Conservation (phyloP, 2,888 invertebrate genomes). For the Eristalis pertinax region DNA sequence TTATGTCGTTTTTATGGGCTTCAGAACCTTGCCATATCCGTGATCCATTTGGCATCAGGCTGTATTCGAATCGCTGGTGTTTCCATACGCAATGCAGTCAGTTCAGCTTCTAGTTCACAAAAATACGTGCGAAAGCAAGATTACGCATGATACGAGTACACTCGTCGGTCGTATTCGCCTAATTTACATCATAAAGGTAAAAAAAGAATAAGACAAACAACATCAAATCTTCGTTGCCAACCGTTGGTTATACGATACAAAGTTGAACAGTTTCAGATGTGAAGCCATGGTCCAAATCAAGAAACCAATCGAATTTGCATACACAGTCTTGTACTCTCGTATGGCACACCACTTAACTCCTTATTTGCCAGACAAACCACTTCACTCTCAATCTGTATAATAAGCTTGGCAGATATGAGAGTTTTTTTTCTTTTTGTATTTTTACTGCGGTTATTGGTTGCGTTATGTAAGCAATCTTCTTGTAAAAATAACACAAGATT, state of each 20-base stretch:
- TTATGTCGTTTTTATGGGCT: no score
- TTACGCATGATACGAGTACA: neutral
- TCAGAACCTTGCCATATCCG: no score
- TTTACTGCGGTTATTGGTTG: neutral
- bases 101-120: neutral
- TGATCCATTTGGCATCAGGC: no score
- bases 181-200: neutral
- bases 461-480: constrained; percentile 15
- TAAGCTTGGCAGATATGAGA: neutral
- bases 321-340: neutral
- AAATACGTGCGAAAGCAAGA: neutral
- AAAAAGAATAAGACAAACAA: no score
- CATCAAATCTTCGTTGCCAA: neutral
- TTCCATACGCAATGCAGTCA: no score
- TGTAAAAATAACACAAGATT: neutral
- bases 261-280: neutral
- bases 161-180: neutral
- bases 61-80: no score
- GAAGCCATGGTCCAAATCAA: neutral
- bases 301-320: neutral
- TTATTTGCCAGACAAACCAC: neutral
- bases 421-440: neutral
- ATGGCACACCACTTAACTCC: neutral
- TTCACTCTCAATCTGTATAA: constrained; percentile 3
- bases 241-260: neutral